Conservation (phyloP, 1,140 invertebrate species). For the Metaphire vulgaris region DNA sequence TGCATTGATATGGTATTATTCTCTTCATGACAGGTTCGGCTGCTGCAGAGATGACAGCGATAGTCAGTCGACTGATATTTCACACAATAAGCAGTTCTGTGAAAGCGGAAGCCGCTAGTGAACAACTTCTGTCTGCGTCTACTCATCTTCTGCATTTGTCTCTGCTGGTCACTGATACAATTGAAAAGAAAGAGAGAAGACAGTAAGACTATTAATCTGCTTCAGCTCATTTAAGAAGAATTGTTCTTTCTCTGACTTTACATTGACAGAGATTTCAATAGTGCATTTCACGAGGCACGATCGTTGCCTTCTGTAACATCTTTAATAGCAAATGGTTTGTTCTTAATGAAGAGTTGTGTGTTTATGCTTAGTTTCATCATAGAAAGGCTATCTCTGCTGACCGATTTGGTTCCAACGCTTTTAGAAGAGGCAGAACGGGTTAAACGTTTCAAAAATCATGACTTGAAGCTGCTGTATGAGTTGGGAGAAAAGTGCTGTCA, state of each 20-base stretch:
- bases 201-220: no score
- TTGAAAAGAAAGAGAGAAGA: background rate
- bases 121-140: background rate
- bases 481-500: background rate
- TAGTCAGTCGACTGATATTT: background rate
- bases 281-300: no score
- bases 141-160: background rate
- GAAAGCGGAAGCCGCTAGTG: background rate
- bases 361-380: background rate
- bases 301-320: no score
- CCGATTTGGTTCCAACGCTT: background rate
- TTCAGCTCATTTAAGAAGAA: no score
- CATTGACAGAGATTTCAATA: no score
- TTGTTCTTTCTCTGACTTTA: no score
- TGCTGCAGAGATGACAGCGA: background rate
- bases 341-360: no score
- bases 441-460: background rate
- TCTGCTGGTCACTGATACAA: background rate
- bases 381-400: background rate
- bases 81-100: background rate
- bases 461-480: background rate
- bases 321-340: no score
- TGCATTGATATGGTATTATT: no score
- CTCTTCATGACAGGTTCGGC: background rate
- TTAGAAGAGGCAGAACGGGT: background rate